Base-by-base conservation (phyloP, 2,797 vertebrate species). In the Chelidonichthys spinosus region DNA sequence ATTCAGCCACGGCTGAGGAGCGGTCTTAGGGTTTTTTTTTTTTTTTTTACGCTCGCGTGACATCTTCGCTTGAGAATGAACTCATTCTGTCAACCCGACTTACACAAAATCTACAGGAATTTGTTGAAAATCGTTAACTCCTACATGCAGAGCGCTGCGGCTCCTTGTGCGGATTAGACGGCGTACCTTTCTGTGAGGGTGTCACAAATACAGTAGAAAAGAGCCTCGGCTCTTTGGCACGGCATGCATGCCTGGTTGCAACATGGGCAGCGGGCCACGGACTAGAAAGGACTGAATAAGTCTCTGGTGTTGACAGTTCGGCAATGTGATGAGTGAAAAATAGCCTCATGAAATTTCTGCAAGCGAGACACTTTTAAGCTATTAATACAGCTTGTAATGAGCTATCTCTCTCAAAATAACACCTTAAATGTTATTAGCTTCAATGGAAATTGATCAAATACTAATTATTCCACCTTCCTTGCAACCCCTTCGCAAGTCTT, bases 331-430 rank as follows among this genome's bases (percentile, higher is more conserved):
- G 59, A 74, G 73, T 56, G 61, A 70, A 76, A 75, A 70, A 82
- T 74, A 76, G 40, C 67, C 63, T 63, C 61, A 46, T 35, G 39
- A 42, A 70, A 69, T 54, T 74, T 73, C 63, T 83, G 76, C 73
- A 72, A 63, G 69, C 33, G 25, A 62, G 76, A 69, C 69, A 74
- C 76, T 87, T 87, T 80, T 49, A 66, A 63, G 78, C 74, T 69
- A 82, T 79, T 84, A 86, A 81, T 70, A 74, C 5, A 2, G 49
- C 72, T 59, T 63, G 78, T 85, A 87, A 83, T 83, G 61, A 86
- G 76, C 59, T 35, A 54, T 71, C 60, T 65, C 54, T 79, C 76
- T 73, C 65, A 74, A 82, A 79, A 81, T 76, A 83, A 58, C 80
- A 77, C 67, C 78, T 76, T 52, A 58, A 83, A 83, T 66, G 79